phyloP scores from a whole-genome alignment of 2,888 invertebrate genomes.

The Trypoxylon attenuatum region DNA sequence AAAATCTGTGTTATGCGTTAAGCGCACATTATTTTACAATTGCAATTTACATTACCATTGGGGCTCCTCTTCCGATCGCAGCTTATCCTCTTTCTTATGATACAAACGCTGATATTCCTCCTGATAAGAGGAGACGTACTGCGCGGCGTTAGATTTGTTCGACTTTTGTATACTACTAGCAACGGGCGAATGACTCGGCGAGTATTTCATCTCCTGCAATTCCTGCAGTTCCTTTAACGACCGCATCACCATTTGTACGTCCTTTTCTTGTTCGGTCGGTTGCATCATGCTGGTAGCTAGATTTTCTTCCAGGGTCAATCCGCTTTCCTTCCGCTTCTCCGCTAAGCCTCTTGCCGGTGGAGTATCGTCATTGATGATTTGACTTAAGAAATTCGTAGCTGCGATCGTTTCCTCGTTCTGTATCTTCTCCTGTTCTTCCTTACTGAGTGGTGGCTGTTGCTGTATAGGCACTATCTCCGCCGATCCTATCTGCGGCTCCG shows the following conservation, averaged over 20 bases:
- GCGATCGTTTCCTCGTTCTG: constrained; percentile 73
- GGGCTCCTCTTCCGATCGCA: constrained; percentile 64
- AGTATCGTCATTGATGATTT: constrained; percentile 70
- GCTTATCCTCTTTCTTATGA: constrained; percentile 67
- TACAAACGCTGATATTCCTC: constrained; percentile 66
- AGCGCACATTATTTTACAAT: constrained; percentile 16
- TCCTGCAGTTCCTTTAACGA: constrained; percentile 71
- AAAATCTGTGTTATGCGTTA: too few species aligned
- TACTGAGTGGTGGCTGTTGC: constrained; percentile 53
- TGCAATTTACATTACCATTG: constrained; percentile 59
- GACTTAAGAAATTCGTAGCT: constrained; percentile 73
- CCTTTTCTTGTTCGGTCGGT: constrained; percentile 67
- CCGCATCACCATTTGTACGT: constrained; percentile 72
- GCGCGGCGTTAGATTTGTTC: constrained; percentile 59
- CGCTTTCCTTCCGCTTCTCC: constrained; percentile 61
- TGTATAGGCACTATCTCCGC: constrained; percentile 47
- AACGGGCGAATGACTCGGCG: constrained; percentile 65
- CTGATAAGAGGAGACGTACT: constrained; percentile 60
- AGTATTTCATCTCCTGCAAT: constrained; percentile 65
- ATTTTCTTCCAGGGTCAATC: constrained; percentile 52
- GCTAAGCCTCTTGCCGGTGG: constrained; percentile 48
- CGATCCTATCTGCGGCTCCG: constrained; percentile 47
- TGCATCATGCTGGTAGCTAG: constrained; percentile 48
- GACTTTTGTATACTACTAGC: constrained; percentile 58
- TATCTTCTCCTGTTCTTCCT: constrained; percentile 68